phyloP scores from a whole-genome alignment of 30 jellyfish, hydroid and myxozoan species.

The Hydractinia symbiolongicarpus region DNA sequence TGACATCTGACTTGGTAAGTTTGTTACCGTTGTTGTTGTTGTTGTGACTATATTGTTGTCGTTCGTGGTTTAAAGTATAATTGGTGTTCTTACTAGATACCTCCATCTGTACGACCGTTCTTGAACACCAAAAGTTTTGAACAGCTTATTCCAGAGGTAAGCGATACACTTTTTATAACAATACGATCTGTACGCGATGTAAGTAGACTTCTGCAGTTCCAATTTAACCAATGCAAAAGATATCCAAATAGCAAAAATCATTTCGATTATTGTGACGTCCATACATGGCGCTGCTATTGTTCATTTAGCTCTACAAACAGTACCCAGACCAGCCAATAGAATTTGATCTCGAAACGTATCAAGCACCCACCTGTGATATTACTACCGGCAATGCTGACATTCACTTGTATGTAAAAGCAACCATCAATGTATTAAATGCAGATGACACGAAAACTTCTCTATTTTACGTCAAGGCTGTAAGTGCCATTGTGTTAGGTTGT shows the following conservation, averaged over 20 bases:
- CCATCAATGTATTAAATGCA: neutral
- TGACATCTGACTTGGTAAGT: conserved; percentile 1
- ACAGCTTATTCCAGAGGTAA: conserved; percentile 54
- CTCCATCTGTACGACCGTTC: conserved; percentile 28
- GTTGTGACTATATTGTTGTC: neutral
- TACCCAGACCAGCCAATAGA: conserved; percentile 16
- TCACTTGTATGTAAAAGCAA: neutral
- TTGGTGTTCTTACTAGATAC: conserved; percentile 25
- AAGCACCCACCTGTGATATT: conserved; percentile 1
- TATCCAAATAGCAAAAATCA: too few species aligned
- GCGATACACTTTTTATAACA: neutral
- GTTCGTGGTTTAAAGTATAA: neutral
- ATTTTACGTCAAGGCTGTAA: conserved; percentile 3
- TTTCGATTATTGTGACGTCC: too few species aligned
- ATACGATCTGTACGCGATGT: neutral
- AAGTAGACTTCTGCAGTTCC: neutral
- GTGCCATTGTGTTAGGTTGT: neutral
- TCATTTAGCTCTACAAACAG: neutral
- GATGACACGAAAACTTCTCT: neutral
- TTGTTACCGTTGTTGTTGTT: neutral
- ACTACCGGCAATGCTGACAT: neutral
- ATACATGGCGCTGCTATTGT: neutral
- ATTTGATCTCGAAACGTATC: conserved; percentile 7
- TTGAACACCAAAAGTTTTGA: conserved; percentile 46
- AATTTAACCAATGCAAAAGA: neutral